A percentile compares a stretch with the other conserved stretches of the same genome.
Conservation (phyloP, 2,113 vertebrate genomes). For the Thunnus thynnus region DNA sequence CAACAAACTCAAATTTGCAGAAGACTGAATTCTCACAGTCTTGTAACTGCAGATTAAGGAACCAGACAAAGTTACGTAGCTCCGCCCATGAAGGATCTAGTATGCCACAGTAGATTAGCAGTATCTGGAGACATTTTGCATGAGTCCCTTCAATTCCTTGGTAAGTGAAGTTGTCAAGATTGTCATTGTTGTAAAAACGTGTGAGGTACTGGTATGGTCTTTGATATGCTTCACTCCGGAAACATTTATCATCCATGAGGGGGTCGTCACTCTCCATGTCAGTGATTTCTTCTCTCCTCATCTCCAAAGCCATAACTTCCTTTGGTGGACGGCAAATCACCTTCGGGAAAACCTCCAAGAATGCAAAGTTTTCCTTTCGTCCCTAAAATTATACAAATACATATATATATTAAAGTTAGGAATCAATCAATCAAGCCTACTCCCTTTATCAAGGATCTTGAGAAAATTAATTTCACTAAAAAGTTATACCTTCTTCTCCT, state of each 20-base stretch:
- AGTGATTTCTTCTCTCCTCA: constrained; percentile 30
- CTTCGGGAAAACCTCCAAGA: constrained; percentile 79
- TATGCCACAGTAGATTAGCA: constrained; percentile 89
- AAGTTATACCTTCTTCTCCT: neutral
- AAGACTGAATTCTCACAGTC: constrained; percentile 90
- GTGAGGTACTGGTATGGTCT: constrained; percentile 91
- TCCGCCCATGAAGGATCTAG: constrained; percentile 91
- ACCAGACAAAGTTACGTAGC: constrained; percentile 88
- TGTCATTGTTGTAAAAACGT: constrained; percentile 71
- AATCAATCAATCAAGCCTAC: neutral
- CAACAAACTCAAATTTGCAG: constrained; percentile 80
- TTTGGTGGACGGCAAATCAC: constrained; percentile 89
- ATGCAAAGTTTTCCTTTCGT: neutral
- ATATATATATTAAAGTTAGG: neutral
- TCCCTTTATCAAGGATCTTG: neutral
- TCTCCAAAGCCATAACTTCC: constrained; percentile 84
- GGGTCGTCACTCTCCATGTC: constrained; percentile 61
- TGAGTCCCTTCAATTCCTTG: constrained; percentile 83
- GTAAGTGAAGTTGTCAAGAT: constrained; percentile 86
- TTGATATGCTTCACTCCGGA: constrained; percentile 89
- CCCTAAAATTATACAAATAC: constrained; percentile 29
- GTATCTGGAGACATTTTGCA: constrained; percentile 86
- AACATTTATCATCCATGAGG: constrained; percentile 87
- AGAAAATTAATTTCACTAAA: no score
- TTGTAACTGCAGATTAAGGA: constrained; percentile 88